Evolutionary conservation across 1,140 invertebrate genomes (phyloP), one percentile per base, ranked within the genome.

Genomic region (Cherax quadricarinatus): DNA sequence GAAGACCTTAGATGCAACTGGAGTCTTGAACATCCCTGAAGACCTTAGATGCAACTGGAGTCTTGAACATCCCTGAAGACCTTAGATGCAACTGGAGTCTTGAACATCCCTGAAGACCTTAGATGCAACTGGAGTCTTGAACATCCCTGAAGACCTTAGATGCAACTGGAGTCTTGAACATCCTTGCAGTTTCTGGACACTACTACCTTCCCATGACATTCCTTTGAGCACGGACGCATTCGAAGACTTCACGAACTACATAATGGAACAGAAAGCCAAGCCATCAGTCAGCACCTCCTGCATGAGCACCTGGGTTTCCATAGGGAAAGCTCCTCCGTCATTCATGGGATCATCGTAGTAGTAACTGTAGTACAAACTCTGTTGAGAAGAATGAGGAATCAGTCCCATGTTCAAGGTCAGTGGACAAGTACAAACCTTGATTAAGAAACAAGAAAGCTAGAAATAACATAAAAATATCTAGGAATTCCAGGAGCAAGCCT

Each of bases 271-370:
- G 89, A 94, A 94, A 73, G 94, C 94, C 41, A 94, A 93, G 12
- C 94, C 94, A 53, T 94, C 94, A 9, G 94, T 93, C 7, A 94
- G 91, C 3, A 94, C 94, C 86, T 94, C 94, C 75, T 94, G 94
- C 94, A 94, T 94, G 10, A 94, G 70, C 18, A 94, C 94, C 86
- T 94, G 94, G 30, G 94, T 94, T 86, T 94, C 94, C 93, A 94
- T 94, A 6, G 94, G 94, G 70, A 94, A 94, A 14, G 94, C 92
- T 12, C 91, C 93, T 6, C 93, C 94, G 62, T 92, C 93, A 60
- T 89, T 89, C 62, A 93, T 92, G 6, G 93, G 24, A n/a, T 93
- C 92, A 21, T 92, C 92, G 41, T 91, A 90, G 79, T 92, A 92
- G 91, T 93, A 93, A 73, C 82, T 90, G 91, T 92, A 92, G 93